Percentiles rank a stretch among this genome's conserved stretches.
Conservation (phyloP, 2,797 vertebrate species). For the Schizothorax lantsangensis region DNA sequence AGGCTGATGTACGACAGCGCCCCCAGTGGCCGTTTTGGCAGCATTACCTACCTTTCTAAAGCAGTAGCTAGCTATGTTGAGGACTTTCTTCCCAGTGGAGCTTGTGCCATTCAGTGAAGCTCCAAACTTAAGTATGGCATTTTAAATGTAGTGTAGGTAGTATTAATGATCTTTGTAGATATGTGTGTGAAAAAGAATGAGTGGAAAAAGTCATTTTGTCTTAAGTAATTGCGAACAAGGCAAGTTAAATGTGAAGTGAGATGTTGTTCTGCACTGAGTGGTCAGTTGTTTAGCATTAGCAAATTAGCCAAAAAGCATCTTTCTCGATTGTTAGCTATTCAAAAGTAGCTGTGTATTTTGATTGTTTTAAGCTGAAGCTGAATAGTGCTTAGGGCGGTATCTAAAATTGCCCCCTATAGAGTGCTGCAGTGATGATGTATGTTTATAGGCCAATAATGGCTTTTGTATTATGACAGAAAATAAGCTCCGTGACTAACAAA, state of each 20-base stretch:
- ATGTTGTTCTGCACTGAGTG: background rate
- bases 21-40: conserved; percentile 93
- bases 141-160: background rate
- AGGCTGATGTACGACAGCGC: conserved; percentile 93
- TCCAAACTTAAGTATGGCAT: background rate
- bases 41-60: conserved; percentile 97
- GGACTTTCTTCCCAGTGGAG: conserved; percentile 89
- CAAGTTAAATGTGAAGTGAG: background rate
- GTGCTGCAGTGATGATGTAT: background rate
- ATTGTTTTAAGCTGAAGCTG: background rate
- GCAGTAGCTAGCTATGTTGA: conserved; percentile 88
- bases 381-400: background rate
- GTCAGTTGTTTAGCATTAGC: background rate
- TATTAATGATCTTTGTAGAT: background rate
- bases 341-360: background rate
- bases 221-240: background rate
- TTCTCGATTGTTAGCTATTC: background rate
- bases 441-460: background rate
- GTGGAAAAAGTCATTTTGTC: background rate
- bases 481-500: background rate
- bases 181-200: background rate
- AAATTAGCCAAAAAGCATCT: background rate
- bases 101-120: conserved; percentile 89
- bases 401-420: background rate
- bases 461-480: background rate